phyloP scores from a whole-genome alignment of 2,888 invertebrate genomes.

The Hanleya hanleyi region DNA sequence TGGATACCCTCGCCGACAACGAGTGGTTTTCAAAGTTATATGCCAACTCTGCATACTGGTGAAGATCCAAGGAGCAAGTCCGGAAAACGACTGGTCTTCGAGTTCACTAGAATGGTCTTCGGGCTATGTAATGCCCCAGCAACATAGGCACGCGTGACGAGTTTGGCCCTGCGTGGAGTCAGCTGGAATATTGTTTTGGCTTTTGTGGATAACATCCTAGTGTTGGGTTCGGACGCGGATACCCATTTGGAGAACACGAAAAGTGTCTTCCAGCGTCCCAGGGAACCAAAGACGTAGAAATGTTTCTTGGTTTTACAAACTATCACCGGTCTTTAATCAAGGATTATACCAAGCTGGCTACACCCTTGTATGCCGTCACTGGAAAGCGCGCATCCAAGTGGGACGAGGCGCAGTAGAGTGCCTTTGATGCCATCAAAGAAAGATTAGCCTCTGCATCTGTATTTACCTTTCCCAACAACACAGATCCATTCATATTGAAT shows the following conservation, averaged over 20 bases:
- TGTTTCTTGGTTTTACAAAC: neutral
- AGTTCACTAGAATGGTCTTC: constrained; percentile 21
- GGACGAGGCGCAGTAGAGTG: neutral
- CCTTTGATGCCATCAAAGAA: constrained; percentile 6
- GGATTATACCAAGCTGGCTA: neutral
- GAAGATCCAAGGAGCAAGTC: constrained; percentile 13
- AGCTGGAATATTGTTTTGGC: constrained; percentile 3
- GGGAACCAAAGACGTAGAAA: constrained; percentile 27
- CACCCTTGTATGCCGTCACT: constrained; percentile 19
- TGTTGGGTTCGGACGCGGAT: neutral
- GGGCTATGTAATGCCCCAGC: constrained; percentile 42
- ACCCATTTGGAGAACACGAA: constrained; percentile 6
- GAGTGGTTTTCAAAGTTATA: constrained; percentile 37
- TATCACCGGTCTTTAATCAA: neutral
- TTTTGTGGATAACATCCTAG: constrained; percentile 9
- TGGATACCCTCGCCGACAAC: constrained; percentile 33
- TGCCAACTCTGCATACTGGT: constrained; percentile 41
- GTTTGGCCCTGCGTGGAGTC: neutral
- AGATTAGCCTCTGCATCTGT: constrained; percentile 22
- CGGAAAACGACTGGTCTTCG: constrained; percentile 9
- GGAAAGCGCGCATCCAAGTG: constrained; percentile 14
- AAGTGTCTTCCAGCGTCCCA: neutral
- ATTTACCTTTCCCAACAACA: constrained; percentile 27
- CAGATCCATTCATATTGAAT: constrained; percentile 34
- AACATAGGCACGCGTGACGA: constrained; percentile 29